A percentile compares a stretch with the other conserved stretches of the same genome.
Conservation (phyloP, 2,888 invertebrate species). For the Amblyteles armatorius region DNA sequence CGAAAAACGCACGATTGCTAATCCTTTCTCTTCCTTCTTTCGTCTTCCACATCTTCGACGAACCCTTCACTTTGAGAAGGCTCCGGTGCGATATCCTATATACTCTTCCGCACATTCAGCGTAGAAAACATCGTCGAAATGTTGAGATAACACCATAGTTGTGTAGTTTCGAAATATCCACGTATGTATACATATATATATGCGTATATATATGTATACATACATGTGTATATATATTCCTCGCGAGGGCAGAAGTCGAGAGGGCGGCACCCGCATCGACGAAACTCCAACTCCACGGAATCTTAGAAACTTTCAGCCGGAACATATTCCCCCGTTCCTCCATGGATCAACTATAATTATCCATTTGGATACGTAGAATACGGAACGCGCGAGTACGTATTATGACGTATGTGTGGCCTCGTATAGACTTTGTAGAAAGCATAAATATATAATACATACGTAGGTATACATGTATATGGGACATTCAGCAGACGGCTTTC, state of each 20-base stretch:
- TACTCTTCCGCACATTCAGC: constrained; percentile 22
- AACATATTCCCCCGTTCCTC: constrained; percentile 58
- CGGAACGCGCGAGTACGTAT: constrained; percentile 56
- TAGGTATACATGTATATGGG: background rate
- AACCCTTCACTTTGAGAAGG: constrained; percentile 63
- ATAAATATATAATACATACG: constrained; percentile 5
- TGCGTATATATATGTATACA: background rate
- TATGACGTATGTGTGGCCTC: constrained; percentile 8
- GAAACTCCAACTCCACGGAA: constrained; percentile 50
- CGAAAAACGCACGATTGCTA: constrained; percentile 64
- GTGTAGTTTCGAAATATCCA: constrained; percentile 1
- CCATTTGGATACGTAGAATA: constrained; percentile 78
- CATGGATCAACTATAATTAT: constrained; percentile 81
- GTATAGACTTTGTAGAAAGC: background rate
- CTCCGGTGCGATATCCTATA: constrained; percentile 13
- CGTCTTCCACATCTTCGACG: constrained; percentile 49
- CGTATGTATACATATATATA: background rate
- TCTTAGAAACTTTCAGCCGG: constrained; percentile 59
- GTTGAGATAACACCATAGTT: background rate
- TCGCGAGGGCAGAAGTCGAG: constrained; percentile 44
- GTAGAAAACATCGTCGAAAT: constrained; percentile 78
- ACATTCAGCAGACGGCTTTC: constrained; percentile 17
- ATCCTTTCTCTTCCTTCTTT: constrained; percentile 37
- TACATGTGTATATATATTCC: background rate
- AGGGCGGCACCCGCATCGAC: constrained; percentile 44